A percentile compares a stretch with the other conserved stretches of the same genome.
Conservation (phyloP, 2,797 vertebrate species). For the Scleropages formosus region DNA sequence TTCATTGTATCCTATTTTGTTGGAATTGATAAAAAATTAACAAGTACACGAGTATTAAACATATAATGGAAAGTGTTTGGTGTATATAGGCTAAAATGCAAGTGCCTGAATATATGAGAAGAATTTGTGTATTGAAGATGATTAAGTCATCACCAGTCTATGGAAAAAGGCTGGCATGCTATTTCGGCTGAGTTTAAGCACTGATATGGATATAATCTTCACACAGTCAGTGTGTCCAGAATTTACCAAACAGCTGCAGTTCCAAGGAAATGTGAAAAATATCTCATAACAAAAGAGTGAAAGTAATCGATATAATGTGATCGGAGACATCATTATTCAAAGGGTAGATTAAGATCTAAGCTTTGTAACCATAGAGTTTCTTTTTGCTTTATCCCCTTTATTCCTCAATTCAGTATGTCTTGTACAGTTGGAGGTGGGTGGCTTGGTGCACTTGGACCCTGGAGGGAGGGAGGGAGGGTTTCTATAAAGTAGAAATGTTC, state of each 20-base stretch:
- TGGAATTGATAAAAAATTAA: too few relatives aligned
- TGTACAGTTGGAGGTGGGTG: not conserved
- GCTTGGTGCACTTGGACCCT: not conserved
- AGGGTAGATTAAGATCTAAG: conserved; percentile 39
- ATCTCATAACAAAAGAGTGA: conserved; percentile 36
- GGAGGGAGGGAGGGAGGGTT: not conserved
- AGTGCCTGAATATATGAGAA: too few relatives aligned
- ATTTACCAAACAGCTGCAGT: conserved; percentile 29
- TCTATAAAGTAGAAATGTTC: not conserved
- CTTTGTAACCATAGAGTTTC: not conserved
- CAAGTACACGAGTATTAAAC: too few relatives aligned
- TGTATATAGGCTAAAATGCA: too few relatives aligned
- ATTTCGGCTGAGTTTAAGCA: conserved; percentile 30
- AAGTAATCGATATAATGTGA: conserved; percentile 43
- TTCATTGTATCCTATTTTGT: too few relatives aligned
- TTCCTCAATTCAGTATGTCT: not conserved
- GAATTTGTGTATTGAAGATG: too few relatives aligned
- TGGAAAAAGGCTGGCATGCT: conserved; percentile 32
- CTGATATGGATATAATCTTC: too few relatives aligned
- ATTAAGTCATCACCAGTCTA: conserved; percentile 36
- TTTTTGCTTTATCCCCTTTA: not conserved
- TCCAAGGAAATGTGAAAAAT: conserved; percentile 41
- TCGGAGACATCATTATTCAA: conserved; percentile 50
- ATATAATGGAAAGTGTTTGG: too few relatives aligned
- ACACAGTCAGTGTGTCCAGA: too few relatives aligned